Base-by-base conservation (phyloP, 2,888 invertebrate species). In the Temnothorax ravouxi region DNA sequence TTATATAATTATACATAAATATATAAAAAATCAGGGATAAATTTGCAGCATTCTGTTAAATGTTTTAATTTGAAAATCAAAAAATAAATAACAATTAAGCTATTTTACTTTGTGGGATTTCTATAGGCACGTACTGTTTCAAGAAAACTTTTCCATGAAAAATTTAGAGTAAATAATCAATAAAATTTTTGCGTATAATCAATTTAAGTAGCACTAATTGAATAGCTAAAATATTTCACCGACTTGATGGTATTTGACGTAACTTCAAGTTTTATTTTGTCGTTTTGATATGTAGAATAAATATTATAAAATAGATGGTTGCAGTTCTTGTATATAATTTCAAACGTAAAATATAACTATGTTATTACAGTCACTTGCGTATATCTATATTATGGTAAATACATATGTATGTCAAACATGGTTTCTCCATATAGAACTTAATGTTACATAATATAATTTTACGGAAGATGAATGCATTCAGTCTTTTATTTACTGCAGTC, bases 361-460 rank as follows among this genome's bases (percentile, higher is more conserved):
- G 13, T 61, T 34, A 44, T 2, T 9, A 41, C 15, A 41, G 41
- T 18, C 6, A 59, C 18, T 56, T 29, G 34, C 11, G 5, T 38
- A 21, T 38, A 25, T 21, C 3, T 13, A 18, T 38, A n/a, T 44
- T 4, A 29, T 29, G 18, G 13, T 41, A 9, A 41, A 64, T 38
- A 11, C n/a, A 62, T n/a, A n/a, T 62, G n/a, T 62, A 2, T 38
- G n/a, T 25, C 52, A 21, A 64, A 44, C n/a, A n/a, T 44, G n/a
- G 13, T 54, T 21, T 41, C 21, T 44, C 15, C 44, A 66, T 6
- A 52, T 6, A 13, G 3, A 18, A 76, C 38, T 76, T 21, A 64
- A 62, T 50, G 62, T 66, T 41, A 15, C 3, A 66, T 15, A 11
- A 66, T 54, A 54, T 66, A 25, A 66, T 41, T 25, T 52, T 25